These are phyloP conservation scores for Ginglymostoma cirratum DNA, from an alignment of 2,113 vertebrate species.

Conservation along the genomic window DNA sequence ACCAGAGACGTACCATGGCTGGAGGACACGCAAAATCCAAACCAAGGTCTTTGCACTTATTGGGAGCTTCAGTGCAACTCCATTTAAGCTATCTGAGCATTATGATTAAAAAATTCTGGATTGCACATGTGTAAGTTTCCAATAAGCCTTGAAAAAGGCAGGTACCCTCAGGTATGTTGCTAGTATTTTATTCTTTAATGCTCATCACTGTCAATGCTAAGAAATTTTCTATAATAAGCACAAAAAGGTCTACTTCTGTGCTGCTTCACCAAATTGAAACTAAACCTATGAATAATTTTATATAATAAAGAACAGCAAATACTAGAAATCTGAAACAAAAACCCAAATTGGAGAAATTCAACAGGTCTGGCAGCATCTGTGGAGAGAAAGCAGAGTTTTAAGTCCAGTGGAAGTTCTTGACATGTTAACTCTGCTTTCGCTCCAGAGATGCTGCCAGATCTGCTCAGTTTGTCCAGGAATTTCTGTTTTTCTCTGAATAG, in stretches of 20 bases:
- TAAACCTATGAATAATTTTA: background rate
- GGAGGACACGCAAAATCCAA: no score
- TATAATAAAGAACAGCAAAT: no score
- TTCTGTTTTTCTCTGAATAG: background rate
- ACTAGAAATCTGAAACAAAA: no score
- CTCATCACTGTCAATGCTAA: background rate
- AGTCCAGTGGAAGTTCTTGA: no score
- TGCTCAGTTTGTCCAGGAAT: no score
- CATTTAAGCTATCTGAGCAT: background rate
- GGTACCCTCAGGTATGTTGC: background rate
- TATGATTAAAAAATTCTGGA: background rate
- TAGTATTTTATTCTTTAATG: background rate
- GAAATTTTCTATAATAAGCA: background rate
- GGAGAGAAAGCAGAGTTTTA: no score
- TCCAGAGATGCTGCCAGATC: no score
- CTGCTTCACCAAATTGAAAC: background rate
- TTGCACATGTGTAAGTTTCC: background rate
- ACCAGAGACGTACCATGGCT: no score
- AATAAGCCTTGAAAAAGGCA: background rate
- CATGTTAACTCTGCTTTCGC: no score
- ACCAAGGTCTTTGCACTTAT: background rate
- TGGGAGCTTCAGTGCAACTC: background rate
- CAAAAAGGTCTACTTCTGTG: background rate
- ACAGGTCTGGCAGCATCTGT: no score
- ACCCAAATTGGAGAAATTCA: no score